Base-by-base conservation (phyloP, 1,140 invertebrate species). In the Heliconius congener region DNA sequence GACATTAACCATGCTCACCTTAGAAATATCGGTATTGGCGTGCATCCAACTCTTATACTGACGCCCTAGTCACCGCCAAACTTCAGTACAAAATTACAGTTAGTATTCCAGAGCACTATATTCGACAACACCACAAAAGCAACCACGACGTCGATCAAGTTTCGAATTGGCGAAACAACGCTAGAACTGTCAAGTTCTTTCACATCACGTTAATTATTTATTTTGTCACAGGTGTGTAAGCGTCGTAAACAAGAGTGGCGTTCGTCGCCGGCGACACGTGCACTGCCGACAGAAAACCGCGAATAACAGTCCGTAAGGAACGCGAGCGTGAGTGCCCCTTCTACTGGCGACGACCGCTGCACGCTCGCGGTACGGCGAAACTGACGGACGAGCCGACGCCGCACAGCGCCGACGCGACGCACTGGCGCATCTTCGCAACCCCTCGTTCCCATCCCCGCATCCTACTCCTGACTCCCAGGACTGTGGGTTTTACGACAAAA, bases 131-230 rank as follows among this genome's bases (percentile, higher is more conserved):
- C 80, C 88, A 90, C 84, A 87, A 82, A 82, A 86, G 82, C 79
- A 81, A 82, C 27, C 81, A 85, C 83, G 82, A 79, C 74, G 73
- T 80, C 84, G 84, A 84, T 85, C 80, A 75, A 86, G 84, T 88
- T 86, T 88, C 75, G 78, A 81, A 84, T 81, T 78, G 3, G 74
- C 84, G 83, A 87, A 86, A 90, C 87, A 85, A 87, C 84, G 83
- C 84, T 84, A 80, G 71, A 90, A 89, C 88, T 86, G 88, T 84
- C 84, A 76, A 88, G 91, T 87, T 92, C 86, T 88, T 88, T 91
- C 92, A 93, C 90, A 90, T 90, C 90, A 91, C 92, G 87, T 86
- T 82, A 90, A 90, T 90, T 88, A 88, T 90, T 90, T 88, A 86
- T 80, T 86, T 73, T 74, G 88, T 90, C 90, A 93, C 90, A 93